Base-by-base conservation (phyloP, 2,888 invertebrate species). In the Troilus luridus region DNA sequence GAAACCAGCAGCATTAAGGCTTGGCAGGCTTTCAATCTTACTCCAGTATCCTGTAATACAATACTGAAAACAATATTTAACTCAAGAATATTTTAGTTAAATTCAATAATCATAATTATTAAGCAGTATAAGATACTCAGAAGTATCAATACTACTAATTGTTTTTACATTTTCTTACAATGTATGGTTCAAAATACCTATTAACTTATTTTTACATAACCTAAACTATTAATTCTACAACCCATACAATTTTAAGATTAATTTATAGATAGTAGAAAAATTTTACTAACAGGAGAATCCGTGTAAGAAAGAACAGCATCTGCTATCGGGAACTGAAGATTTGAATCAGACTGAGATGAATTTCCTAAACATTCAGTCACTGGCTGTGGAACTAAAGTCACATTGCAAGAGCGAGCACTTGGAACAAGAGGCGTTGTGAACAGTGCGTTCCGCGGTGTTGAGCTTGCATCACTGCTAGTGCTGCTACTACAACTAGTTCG, bases 1-100 rank as follows among this genome's bases (percentile, higher is more conserved):
- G 96, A 96, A 0, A 95, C 95, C 88, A 96, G 94, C 92, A 96
- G 96, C 95, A 96, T 95, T 91, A 96, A 95, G 91, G 96, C 96
- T 93, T 96, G 96, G 93, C 96, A 96, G 0, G 96, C 96, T 92
- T 96, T 95, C 21, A 96, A 95, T 21, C 96, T 95, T 72, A 96
- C 96, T 93, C 95, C 95, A 93, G 96, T 96, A 93, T 96, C 96
- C 96, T 96, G 93, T 81, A 93, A 91, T 85, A n/a, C n/a, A 85
- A 85, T 77, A 77, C 72, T 77, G 72, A 56, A 91, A 91, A 89
- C 56, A 91, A 88, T 91, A 58, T 64, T 85, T 90, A 67, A 91
- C 62, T 81, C 10, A 88, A 88, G 60, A 90, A 89, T 90, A 77
- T 41, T 41, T 67, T 67, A 27, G 12, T 67, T 11, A 24, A 41